phyloP scores from a whole-genome alignment of 2,888 invertebrate genomes.

The Leptinotarsa tumamoca region DNA sequence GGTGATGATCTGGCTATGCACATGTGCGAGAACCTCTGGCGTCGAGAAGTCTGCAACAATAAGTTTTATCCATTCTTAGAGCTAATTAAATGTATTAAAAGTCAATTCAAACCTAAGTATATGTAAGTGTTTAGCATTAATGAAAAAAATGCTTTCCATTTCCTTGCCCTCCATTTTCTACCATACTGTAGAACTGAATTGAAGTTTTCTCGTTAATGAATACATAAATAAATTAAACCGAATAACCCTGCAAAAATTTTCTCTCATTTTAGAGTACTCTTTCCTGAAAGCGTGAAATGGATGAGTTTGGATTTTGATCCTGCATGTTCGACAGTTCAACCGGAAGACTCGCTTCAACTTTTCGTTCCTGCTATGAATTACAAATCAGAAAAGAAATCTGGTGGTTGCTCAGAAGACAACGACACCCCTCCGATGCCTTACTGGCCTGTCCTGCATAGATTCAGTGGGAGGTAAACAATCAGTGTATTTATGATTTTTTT shows the following conservation, averaged over 20 bases:
- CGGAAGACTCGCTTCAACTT: slow-evolving; percentile 88
- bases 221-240: no score
- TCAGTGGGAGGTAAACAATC: slow-evolving; percentile 69
- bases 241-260: background rate
- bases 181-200: no score
- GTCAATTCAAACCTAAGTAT: no score
- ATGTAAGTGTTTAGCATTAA: no score
- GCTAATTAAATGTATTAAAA: no score
- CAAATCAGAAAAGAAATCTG: slow-evolving; percentile 46
- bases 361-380: slow-evolving; percentile 71
- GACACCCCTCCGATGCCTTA: slow-evolving; percentile 66
- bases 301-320: slow-evolving; percentile 94
- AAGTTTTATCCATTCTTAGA: no score
- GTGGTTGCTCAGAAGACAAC: slow-evolving; percentile 56
- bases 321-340: slow-evolving; percentile 91
- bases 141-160: no score
- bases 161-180: no score
- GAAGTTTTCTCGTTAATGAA: no score
- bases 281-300: slow-evolving; percentile 91
- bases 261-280: slow-evolving; percentile 75
- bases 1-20: no score
- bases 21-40: no score
- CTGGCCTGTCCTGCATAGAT: slow-evolving; percentile 77
- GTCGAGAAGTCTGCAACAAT: no score
- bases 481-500: background rate